Evolutionary conservation across 2,113 vertebrate species (phyloP), one percentile per base, ranked within the genome.

Genomic region (Urocynchramus pylzowi): DNA sequence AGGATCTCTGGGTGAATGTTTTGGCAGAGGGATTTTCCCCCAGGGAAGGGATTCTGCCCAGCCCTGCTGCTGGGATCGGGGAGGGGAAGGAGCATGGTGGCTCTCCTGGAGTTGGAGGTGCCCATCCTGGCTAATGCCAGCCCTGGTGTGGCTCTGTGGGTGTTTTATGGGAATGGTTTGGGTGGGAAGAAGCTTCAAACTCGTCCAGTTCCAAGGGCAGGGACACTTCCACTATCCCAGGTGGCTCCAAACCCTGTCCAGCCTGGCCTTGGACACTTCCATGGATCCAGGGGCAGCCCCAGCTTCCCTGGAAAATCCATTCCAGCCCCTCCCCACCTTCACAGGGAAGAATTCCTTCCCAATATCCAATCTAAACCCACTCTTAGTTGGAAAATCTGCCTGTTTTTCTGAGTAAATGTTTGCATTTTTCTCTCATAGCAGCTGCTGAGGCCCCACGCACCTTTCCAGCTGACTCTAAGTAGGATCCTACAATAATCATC

Each of bases 211-310:
- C 50, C 30, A 20, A 8, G n/a, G 6, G n/a, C 41, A 41, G 52
- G 60, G 42, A 30, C 60, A 35, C 1, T 37, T 27, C 26, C 53
- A 15, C 27, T 22, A 0, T 26, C 27, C 53, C 63, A 52, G 63
- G 6, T 0, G 37, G 53, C 37, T 59, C 61, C 71, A 35, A 47
- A 8, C 18, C 57, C 39, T 0, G 0, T 74, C 50, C 61, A 41
- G 0, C 13, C 31, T 22, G 17, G 22, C 63, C 44, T 68, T 21
- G 63, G 63, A 3, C 45, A 33, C 27, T 68, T 8, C 4, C 84
- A 76, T 13, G 21, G 44, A 26, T 76, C 53, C 18, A 13, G 60
- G 13, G 6, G 4, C 28, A 65, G 59, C 82, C 50, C 20, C 42
- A 42, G 35, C 27, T 52, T 3, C 37, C 68, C 63, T 59, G 37